These are phyloP conservation scores for Anthopleura sola DNA, from an alignment of 64 coral and sea anemone genomes.

Conservation along the genomic window DNA sequence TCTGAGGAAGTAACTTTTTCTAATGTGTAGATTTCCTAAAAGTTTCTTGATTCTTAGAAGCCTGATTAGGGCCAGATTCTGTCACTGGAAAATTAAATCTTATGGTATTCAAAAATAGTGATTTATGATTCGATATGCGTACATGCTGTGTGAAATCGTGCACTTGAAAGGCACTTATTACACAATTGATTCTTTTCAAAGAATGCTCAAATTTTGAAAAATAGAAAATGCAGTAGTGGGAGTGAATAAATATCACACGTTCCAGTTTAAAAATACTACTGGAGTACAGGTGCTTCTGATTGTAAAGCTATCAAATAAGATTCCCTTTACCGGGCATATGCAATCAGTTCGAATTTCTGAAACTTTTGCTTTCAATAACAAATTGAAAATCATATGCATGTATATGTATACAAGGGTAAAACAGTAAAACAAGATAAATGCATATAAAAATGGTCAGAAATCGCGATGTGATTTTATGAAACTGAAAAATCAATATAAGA, in stretches of 20 bases:
- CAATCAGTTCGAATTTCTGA: too few relatives aligned
- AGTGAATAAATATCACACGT: background rate
- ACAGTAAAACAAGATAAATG: too few relatives aligned
- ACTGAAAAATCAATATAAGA: too few relatives aligned
- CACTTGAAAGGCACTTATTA: background rate
- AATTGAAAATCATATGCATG: too few relatives aligned
- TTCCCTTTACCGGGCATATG: too few relatives aligned
- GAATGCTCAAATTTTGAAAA: background rate
- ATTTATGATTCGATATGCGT: background rate
- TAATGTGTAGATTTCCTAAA: background rate
- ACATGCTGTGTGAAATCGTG: background rate
- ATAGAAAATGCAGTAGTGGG: background rate
- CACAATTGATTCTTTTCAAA: background rate
- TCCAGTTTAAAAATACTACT: background rate
- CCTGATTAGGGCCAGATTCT: too few relatives aligned
- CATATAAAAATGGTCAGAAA: too few relatives aligned
- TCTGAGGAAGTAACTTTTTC: background rate
- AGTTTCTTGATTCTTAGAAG: too few relatives aligned
- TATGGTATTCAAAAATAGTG: background rate
- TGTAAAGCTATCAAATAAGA: too few relatives aligned
- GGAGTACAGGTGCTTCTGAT: too few relatives aligned
- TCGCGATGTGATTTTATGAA: background rate
- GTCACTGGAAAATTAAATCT: background rate
- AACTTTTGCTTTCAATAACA: too few relatives aligned
- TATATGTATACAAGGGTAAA: too few relatives aligned